These are phyloP conservation scores for Reticulitermes lucifugus DNA, from an alignment of 2,888 invertebrate genomes.

Conservation along the genomic window DNA sequence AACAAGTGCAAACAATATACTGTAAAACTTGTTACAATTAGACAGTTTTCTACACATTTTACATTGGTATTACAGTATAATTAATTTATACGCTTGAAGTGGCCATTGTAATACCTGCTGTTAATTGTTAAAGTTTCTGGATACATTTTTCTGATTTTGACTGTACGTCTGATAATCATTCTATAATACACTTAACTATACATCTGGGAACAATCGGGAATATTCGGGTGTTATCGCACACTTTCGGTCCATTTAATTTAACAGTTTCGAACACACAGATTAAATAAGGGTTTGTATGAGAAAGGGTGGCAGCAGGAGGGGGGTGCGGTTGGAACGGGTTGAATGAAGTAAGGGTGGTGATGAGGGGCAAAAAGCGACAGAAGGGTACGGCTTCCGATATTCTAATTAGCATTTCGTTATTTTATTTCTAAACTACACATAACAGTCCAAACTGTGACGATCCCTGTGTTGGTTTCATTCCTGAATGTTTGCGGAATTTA, in stretches of 20 bases:
- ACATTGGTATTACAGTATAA: background rate
- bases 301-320: background rate
- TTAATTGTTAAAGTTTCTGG: background rate
- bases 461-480: too few relatives aligned
- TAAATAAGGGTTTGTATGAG: slow-evolving; percentile 43
- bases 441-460: background rate
- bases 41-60: background rate
- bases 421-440: slow-evolving; percentile 38
- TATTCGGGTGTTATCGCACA: slow-evolving; percentile 52
- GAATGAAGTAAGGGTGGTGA: background rate
- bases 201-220: slow-evolving; percentile 48
- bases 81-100: background rate
- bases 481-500: too few relatives aligned
- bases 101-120: background rate
- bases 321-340: background rate
- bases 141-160: background rate
- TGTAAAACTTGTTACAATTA: background rate
- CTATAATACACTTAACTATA: slow-evolving; percentile 33
- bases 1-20: background rate
- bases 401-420: slow-evolving; percentile 33
- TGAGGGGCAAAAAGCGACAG: slow-evolving; percentile 22
- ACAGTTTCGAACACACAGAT: slow-evolving; percentile 54
- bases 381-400: background rate
- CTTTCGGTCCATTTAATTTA: slow-evolving; percentile 59
- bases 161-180: slow-evolving; percentile 25